A percentile compares a stretch with the other conserved stretches of the same genome.
Conservation (phyloP, 2,113 vertebrate genomes). For the Catharus minimus region DNA sequence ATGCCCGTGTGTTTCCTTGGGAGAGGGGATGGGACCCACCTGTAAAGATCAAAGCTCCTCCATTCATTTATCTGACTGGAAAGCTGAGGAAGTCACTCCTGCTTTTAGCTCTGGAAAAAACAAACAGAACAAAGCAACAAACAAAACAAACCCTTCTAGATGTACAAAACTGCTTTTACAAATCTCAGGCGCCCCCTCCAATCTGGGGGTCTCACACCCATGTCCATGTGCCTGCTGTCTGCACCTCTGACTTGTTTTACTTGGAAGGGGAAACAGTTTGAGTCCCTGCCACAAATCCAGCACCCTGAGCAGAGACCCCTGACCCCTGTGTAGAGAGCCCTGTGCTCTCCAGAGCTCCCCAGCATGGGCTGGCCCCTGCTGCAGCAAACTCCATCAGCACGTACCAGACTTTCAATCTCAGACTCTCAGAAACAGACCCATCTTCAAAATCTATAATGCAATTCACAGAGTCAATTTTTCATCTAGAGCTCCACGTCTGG, state of each 20-base stretch:
- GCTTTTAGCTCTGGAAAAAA: not conserved
- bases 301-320: not conserved
- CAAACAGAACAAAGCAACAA: not conserved
- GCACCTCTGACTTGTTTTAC: not conserved
- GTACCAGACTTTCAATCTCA: not conserved
- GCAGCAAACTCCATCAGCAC: not conserved
- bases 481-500: not conserved
- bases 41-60: not conserved
- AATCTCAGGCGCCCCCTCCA: not conserved
- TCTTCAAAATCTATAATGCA: slow-evolving; percentile 37
- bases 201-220: not conserved
- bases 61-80: not conserved
- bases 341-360: not conserved
- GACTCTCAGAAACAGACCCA: slow-evolving; percentile 16
- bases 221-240: accelerated
- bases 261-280: not conserved
- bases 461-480: slow-evolving; percentile 55
- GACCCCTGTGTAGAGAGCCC: not conserved
- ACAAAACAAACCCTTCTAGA: not conserved
- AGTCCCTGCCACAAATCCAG: not conserved
- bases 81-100: not conserved
- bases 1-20: accelerated
- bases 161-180: not conserved
- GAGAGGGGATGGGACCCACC: not conserved
- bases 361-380: not conserved